Base-by-base conservation (phyloP, 2,888 invertebrate genomes). In the Lamellibrachia satsuma region DNA sequence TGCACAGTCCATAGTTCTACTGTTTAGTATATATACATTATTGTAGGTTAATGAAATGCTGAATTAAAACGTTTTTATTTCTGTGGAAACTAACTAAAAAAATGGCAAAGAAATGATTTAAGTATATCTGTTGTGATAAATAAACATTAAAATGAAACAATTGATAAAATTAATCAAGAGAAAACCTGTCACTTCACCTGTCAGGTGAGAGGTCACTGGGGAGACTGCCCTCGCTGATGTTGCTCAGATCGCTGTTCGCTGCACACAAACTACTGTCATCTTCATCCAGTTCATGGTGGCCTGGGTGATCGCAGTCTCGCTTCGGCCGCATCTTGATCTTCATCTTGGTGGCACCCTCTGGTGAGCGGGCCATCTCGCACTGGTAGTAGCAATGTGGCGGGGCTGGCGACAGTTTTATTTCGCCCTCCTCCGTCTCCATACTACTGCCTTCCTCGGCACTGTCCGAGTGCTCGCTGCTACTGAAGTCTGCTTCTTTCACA, bases 191-290 rank as follows among this genome's bases (percentile, higher is more conserved):
- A 39, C 39, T 1, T 75, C 75, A 75, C 75, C 75, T 75, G 75
- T 75, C 75, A 22, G 51, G 94, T 94, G 93, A 93, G 93, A 92
- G 90, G 51, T 94, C 94, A 90, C 93, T 94, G 22, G 94, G 95
- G 9, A 95, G 92, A 91, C 95, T 95, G 92, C 95, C 95, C 91
- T 95, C 95, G 91, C 95, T 95, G 90, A 95, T 95, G 91, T 95
- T 96, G 92, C 96, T 96, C 92, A 95, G 94, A 57, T 96, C 96
- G 92, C 95, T 95, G 11, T 95, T 91, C 93, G 90, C 93, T 93
- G 94, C 95, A 94, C 94, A 75, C 75, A 75, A n/a, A 75, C 75
- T 94, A 92, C 92, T 92, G 52, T 93, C 93, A 52, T 92, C 91
- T 51, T 93, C 93, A n/a, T 55, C 90, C 60, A 57, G 91, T 57